Base-by-base conservation (phyloP, 2,797 vertebrate species). In the Clarias fuscus region DNA sequence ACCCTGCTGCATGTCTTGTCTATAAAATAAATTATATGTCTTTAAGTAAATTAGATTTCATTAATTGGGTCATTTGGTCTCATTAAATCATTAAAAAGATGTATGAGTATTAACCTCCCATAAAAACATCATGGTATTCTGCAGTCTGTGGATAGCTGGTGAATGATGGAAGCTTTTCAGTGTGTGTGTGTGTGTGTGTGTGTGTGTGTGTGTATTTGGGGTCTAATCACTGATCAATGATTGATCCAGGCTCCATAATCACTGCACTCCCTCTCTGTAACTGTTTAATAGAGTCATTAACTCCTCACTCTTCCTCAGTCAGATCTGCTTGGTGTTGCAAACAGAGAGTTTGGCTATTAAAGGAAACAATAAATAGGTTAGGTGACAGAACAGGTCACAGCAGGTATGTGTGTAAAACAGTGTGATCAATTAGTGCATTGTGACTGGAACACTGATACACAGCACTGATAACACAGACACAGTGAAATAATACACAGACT, bases 101-200 rank as follows among this genome's bases (percentile, higher is more conserved):
- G 73, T 56, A 30, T 0, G 7, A 53, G 56, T 58, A 76, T 76
- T 76, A 56, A 56, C 72, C 13, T 75, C 48, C 43, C 24, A 27
- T 56, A 53, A 56, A 71, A 75, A 48, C 72, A 75, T 27, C 2
- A 17, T 3, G 0, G 14, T 53, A 53, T 75, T 48, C 43, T 73
- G 24, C 48, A 24, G 20, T 56, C 2, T 75, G 14, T 75, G 24
- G 43, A 5, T n/a, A 53, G 15, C 72, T 53, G 24, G 22, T 53
- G 14, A 75, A 48, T 0, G 22, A 75, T 27, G 53, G 27, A 17
- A 15, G 13, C 43, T 15, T 53, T 53, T 37, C 33, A 17, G 37
- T 24, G 24, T 75, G 33, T 33, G 72, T 75, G 72, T 75, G 72
- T n/a, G 71, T 73, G 70, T 40, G 71, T 73, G 40, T 73, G 71